Percentiles rank a stretch among this genome's conserved stretches.
Evolutionary conservation across 1,140 invertebrate species (phyloP).

Genomic region (Euura lappo): DNA sequence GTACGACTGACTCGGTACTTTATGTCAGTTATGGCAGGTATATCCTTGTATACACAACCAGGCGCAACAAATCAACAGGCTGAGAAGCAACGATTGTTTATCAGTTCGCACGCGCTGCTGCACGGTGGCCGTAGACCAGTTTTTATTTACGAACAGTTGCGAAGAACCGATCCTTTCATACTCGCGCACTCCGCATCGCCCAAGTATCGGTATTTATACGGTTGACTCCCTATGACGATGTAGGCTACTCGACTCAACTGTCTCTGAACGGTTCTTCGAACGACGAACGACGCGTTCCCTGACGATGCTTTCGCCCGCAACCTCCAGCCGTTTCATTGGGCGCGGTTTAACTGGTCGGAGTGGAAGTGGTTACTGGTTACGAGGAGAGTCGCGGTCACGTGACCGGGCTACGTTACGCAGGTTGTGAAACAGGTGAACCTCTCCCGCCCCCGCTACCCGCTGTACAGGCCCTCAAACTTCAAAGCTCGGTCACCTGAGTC

Average conservation of each 20-base stretch:
- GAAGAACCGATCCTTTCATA: not conserved
- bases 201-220: too few relatives aligned
- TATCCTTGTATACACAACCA: not conserved
- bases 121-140: not conserved
- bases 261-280: not conserved
- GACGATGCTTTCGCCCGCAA: constrained; percentile 22
- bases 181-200: not conserved
- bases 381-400: constrained; percentile 49
- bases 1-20: not conserved
- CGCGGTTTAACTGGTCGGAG: constrained; percentile 49
- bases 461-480: not conserved
- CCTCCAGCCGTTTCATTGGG: constrained; percentile 41
- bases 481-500: not conserved
- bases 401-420: constrained; percentile 54
- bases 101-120: not conserved
- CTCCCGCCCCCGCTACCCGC: not conserved
- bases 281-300: not conserved
- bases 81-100: not conserved
- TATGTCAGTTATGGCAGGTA: not conserved
- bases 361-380: constrained; percentile 16
- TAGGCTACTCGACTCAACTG: not conserved
- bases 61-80: not conserved
- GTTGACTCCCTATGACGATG: not conserved
- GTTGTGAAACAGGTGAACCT: constrained; percentile 59
- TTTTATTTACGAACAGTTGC: not conserved